Evolutionary conservation across 2,888 invertebrate genomes (phyloP).

Genomic region (Leucoma salicis): DNA sequence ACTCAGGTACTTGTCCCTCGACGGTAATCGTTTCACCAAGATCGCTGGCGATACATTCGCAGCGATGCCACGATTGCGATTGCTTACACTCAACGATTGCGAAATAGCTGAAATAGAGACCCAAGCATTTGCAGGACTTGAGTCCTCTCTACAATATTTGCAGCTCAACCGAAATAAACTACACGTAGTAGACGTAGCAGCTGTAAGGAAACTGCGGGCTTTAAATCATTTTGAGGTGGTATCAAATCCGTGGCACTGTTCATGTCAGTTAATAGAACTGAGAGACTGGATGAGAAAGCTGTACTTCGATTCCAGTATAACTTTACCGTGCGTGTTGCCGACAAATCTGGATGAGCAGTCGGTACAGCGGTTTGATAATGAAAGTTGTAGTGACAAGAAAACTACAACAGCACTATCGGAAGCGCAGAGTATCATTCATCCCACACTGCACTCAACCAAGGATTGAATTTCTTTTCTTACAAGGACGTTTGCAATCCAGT

Average conservation of each 20-base stretch:
- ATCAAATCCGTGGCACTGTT: background rate
- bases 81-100: background rate
- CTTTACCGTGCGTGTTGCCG: too few relatives aligned
- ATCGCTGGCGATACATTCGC: background rate
- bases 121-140: background rate
- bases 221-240: background rate
- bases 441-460: too few relatives aligned
- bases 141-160: background rate
- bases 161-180: background rate
- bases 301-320: too few relatives aligned
- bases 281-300: too few relatives aligned
- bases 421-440: too few relatives aligned
- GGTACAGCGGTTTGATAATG: too few relatives aligned
- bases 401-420: too few relatives aligned
- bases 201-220: background rate
- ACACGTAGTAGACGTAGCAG: background rate
- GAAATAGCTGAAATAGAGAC: background rate
- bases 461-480: too few relatives aligned
- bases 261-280: too few relatives aligned
- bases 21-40: background rate
- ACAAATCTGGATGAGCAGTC: too few relatives aligned
- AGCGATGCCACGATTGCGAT: background rate
- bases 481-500: too few relatives aligned
- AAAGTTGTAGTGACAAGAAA: too few relatives aligned
- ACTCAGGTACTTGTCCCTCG: background rate